Percentiles rank a stretch among this genome's conserved stretches.
Conservation (phyloP, 2,888 invertebrate species). For the Diarsia rubi region DNA sequence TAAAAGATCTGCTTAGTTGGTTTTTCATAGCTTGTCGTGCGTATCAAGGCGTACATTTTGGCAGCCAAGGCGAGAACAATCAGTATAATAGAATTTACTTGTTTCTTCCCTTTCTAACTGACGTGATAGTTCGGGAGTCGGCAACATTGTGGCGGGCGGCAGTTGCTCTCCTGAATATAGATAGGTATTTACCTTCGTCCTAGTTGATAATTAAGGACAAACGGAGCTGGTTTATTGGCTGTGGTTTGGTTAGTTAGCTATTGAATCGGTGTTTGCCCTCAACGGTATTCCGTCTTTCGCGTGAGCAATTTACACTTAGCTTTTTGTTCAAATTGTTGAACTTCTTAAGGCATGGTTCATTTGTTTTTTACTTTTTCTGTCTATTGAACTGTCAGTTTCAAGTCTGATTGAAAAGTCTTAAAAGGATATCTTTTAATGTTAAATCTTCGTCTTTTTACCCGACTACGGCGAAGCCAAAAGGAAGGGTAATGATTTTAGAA, state of each 20-base stretch:
- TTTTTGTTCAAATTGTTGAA: slow-evolving; percentile 36
- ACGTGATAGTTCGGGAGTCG: slow-evolving; percentile 62
- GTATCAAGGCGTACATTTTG: slow-evolving; percentile 79
- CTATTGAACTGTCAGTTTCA: slow-evolving; percentile 5
- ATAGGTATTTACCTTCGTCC: slow-evolving; percentile 64
- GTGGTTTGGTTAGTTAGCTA: slow-evolving; percentile 50
- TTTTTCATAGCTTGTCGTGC: too few species aligned
- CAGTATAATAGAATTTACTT: slow-evolving; percentile 87
- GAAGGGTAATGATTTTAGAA: too few species aligned
- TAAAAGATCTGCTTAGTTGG: too few species aligned
- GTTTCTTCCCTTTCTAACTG: slow-evolving; percentile 80
- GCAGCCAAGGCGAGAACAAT: slow-evolving; percentile 89
- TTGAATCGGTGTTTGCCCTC: slow-evolving; percentile 36
- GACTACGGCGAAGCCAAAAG: too few species aligned
- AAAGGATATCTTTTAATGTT: neutral
- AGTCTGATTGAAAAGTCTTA: neutral
- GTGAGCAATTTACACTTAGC: slow-evolving; percentile 28
- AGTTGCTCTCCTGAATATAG: slow-evolving; percentile 65
- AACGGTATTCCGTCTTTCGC: slow-evolving; percentile 38
- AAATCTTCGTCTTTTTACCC: neutral
- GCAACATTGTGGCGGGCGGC: slow-evolving; percentile 74
- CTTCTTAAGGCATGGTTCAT: slow-evolving; percentile 26
- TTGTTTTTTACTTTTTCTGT: neutral
- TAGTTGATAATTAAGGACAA: slow-evolving; percentile 66
- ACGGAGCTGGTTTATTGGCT: slow-evolving; percentile 55